These are phyloP conservation scores for Asarcornis scutulata DNA, from an alignment of 2,113 vertebrate genomes.

Conservation along the genomic window DNA sequence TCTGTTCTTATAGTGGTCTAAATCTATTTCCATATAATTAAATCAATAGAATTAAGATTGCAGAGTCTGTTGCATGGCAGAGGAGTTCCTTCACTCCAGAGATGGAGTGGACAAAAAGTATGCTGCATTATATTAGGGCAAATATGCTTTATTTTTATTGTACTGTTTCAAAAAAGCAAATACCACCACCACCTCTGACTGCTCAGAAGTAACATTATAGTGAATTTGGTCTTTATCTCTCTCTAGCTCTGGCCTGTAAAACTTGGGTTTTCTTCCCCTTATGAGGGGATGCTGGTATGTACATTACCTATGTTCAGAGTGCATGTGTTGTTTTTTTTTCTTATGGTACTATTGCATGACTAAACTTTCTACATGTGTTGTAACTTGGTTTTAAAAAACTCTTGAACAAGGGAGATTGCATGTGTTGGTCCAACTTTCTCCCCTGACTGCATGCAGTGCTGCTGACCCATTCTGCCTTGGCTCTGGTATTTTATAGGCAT, in stretches of 20 bases:
- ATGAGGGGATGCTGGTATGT: slow-evolving; percentile 96
- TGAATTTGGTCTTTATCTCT: slow-evolving; percentile 80
- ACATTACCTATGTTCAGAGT: slow-evolving; percentile 53
- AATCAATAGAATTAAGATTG: neutral
- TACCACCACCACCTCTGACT: neutral
- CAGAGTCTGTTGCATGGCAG: neutral
- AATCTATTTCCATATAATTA: neutral
- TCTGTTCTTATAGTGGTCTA: neutral
- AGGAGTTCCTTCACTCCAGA: neutral
- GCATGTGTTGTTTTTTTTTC: slow-evolving; percentile 23
- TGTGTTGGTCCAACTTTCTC: slow-evolving; percentile 2
- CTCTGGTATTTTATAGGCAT: neutral
- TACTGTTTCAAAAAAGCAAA: neutral
- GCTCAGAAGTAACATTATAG: neutral
- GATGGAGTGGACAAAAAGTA: neutral
- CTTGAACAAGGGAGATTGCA: neutral
- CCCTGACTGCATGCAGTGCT: slow-evolving; percentile 20
- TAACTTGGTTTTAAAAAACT: neutral
- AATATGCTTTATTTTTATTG: neutral
- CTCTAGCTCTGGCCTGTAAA: slow-evolving; percentile 93
- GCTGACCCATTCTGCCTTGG: neutral
- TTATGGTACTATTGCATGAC: slow-evolving; percentile 30
- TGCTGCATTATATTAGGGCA: neutral
- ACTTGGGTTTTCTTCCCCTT: slow-evolving; percentile 93
- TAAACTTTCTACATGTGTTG: neutral